These are phyloP conservation scores for Platyura marginata DNA, from an alignment of 1,140 invertebrate genomes.

Conservation along the genomic window DNA sequence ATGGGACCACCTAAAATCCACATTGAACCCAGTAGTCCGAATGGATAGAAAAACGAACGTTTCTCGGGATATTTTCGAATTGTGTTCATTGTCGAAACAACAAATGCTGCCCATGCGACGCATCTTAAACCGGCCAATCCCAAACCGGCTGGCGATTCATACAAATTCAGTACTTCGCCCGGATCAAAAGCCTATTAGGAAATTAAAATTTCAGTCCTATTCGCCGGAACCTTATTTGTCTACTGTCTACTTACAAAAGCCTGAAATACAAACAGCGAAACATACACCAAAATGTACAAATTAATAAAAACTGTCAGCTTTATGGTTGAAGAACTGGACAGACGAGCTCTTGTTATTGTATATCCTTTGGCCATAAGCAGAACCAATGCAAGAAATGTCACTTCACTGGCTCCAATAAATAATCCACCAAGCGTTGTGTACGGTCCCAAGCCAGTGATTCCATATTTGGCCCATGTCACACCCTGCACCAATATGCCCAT, in stretches of 20 bases:
- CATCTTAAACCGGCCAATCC: slow-evolving; percentile 58
- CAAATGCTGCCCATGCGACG: slow-evolving; percentile 67
- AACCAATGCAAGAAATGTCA: slow-evolving; percentile 55
- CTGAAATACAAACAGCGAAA: slow-evolving; percentile 60
- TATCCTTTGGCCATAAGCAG: slow-evolving; percentile 76
- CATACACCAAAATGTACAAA: slow-evolving; percentile 47
- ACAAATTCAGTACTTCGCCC: slow-evolving; percentile 60
- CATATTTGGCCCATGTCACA: slow-evolving; percentile 49
- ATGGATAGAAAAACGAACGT: slow-evolving; percentile 48
- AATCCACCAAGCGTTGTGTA: slow-evolving; percentile 40
- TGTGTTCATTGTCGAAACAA: slow-evolving; percentile 63
- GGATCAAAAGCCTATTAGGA: background rate
- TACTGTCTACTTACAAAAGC: slow-evolving; percentile 31
- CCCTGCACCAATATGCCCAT: slow-evolving; percentile 43
- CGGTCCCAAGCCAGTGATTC: slow-evolving; percentile 42
- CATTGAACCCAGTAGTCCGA: slow-evolving; percentile 57
- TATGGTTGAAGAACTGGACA: slow-evolving; percentile 44
- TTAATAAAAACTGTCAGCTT: slow-evolving; percentile 70
- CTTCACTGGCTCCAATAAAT: slow-evolving; percentile 49
- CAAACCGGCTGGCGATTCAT: slow-evolving; percentile 77
- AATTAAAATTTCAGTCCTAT: background rate
- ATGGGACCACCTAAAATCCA: slow-evolving; percentile 69
- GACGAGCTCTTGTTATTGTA: slow-evolving; percentile 66
- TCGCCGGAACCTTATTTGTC: background rate
- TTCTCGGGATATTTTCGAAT: slow-evolving; percentile 70